Base-by-base conservation (phyloP, 2,113 vertebrate species). In the Loxodonta africana region DNA sequence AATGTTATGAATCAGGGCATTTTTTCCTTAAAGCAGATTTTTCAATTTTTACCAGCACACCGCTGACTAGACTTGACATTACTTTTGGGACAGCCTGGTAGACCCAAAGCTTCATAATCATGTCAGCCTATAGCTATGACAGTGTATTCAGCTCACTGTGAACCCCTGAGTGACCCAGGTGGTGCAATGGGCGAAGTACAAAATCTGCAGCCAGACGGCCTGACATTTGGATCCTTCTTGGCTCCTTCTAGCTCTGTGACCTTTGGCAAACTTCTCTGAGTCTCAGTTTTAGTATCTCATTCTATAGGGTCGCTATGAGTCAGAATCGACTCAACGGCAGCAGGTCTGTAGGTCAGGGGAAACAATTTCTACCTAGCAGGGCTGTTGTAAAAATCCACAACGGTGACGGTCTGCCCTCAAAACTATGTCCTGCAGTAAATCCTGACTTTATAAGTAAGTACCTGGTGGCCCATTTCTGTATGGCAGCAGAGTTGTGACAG, bases 271-370 rank as follows among this genome's bases (percentile, higher is more conserved):
- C 14, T 80, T 89, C 88, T 83, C 62, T 26, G 18, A 57, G 74
- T n/a, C 53, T 46, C 88, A n/a, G 85, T n/a, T 85, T 93, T 28
- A 51, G 63, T 41, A 44, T 81, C 92, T 74, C 80, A 83, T 41
- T 83, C 37, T 37, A 37, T 37, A 37, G 37, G 37, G 37, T 37
- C 2, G 37, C 37, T 37, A 37, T 37, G 37, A 37, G 37, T 37
- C 37, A 37, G 37, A 37, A 37, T 37, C 37, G 37, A 37, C 37
- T 37, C 37, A 37, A 37, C 37, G 37, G 37, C 37, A 37, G 37
- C 37, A 37, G 37, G 37, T 37, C 37, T 67, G 28, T 28, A 85
- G 63, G 85, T 48, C 6, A 28, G 25, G 71, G 48, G 78, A 90
- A 63, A 44, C 3, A 5, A 28, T 88, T 69, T 94, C 65, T 51